A percentile compares a stretch with the other conserved stretches of the same genome.
Evolutionary conservation across 2,888 invertebrate genomes (phyloP).

Genomic region (Rambutsinella grinnellia): DNA sequence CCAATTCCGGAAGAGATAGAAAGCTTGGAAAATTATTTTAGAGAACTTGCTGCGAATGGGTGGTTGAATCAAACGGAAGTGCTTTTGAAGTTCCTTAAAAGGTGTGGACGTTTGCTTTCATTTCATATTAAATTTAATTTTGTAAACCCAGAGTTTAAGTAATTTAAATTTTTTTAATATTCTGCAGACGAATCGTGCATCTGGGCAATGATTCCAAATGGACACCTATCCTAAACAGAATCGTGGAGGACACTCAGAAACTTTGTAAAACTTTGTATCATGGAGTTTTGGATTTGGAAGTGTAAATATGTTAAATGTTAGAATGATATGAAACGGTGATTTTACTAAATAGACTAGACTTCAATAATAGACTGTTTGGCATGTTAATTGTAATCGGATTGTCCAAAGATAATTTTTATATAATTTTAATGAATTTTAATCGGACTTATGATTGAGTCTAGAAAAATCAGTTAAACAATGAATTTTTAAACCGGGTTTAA

Average conservation of each 20-base stretch:
- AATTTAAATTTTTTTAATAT: background rate
- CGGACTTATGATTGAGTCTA: too few relatives aligned
- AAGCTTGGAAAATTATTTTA: slow-evolving; percentile 31
- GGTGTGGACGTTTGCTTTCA: slow-evolving; percentile 11
- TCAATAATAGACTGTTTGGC: too few relatives aligned
- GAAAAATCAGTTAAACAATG: too few relatives aligned
- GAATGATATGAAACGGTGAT: too few relatives aligned
- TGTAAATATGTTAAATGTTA: background rate
- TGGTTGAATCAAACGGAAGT: slow-evolving; percentile 33
- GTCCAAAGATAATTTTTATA: too few relatives aligned
- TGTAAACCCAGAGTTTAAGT: too few relatives aligned
- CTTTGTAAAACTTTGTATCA: slow-evolving; percentile 19
- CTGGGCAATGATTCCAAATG: slow-evolving; percentile 17
- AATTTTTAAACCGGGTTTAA: too few relatives aligned
- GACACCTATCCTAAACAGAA: slow-evolving; percentile 13
- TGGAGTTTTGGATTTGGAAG: slow-evolving; percentile 21
- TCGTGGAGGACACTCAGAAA: slow-evolving; percentile 26
- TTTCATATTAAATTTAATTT: background rate
- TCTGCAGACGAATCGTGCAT: slow-evolving; percentile 17
- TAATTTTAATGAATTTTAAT: too few relatives aligned
- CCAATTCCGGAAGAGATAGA: slow-evolving; percentile 23
- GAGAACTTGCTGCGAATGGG: slow-evolving; percentile 27
- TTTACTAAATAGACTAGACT: too few relatives aligned
- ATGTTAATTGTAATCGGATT: too few relatives aligned
- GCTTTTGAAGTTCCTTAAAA: slow-evolving; percentile 30